Base-by-base conservation (phyloP, 2,888 invertebrate species). In the Pristionchus arcanus region DNA sequence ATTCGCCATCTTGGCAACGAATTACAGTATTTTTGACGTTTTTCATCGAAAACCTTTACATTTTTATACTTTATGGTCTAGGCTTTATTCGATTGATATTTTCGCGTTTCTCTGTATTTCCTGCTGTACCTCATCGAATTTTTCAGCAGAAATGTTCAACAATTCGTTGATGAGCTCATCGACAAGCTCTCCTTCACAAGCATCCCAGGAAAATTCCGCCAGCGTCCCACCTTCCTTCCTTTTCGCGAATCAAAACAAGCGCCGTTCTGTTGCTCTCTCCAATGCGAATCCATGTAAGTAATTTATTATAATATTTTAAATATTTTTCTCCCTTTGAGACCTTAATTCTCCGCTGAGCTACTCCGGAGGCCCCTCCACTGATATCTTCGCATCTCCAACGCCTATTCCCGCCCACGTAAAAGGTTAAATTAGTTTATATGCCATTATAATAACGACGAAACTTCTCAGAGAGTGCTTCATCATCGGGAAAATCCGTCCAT, bases 331-430 rank as follows among this genome's bases (percentile, higher is more conserved):
- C n/a, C 16, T 34, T 88, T n/a, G 59, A 89, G 89, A 89, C 28
- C 63, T 89, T 25, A 81, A 81, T 42, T 77, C 89, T 28, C 63
- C 89, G 19, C 81, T 89, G 31, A 49, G 42, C n/a, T 63, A 81
- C 37, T 59, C 81, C 4, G 37, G 37, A 16, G 91, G 91, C 0
- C 92, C 93, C n/a, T 91, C 91, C n/a, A 85, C 91, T 15, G 93
- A 93, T 74, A 92, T 93, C 77, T 93, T 93, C 87, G 92, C 93
- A 1, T 91, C 90, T 16, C 90, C 90, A 28, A 68, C 91, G 28
- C 90, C 90, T 66, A 83, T 92, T 71, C 92, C 92, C 3, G 66
- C 88, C n/a, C 92, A 92, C 90, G 88, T 92, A 68, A 91, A 91
- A 91, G 92, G 91, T 89, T 11, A 31, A 5, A 34, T 28, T 2